phyloP scores from a whole-genome alignment of 2,113 vertebrate species.

The Zapornia atra region DNA sequence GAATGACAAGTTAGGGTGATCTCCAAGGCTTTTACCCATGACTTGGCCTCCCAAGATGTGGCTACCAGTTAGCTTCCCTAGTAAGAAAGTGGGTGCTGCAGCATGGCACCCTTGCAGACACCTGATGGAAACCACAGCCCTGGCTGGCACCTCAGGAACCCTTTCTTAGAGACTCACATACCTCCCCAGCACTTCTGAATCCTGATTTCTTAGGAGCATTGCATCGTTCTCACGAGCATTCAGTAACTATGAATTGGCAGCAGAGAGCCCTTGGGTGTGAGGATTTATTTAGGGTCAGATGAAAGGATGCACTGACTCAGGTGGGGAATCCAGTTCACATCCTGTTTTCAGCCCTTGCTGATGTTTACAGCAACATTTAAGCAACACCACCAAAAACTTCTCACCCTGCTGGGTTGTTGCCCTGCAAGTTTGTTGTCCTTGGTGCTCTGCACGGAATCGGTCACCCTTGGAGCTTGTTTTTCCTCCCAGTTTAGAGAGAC shows the following conservation, averaged over 20 bases:
- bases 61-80: not conserved
- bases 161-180: not conserved
- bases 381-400: not conserved
- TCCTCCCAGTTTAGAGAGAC: not conserved
- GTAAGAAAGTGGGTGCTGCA: not conserved
- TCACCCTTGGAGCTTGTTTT: slow-evolving; percentile 43
- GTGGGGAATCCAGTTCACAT: not conserved
- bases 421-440: slow-evolving; percentile 32
- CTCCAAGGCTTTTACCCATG: not conserved
- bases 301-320: not conserved
- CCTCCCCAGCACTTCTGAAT: not conserved
- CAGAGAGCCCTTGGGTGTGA: not conserved
- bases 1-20: not conserved
- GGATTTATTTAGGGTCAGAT: not conserved
- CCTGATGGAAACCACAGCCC: not conserved
- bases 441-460: not conserved
- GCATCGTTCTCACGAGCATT: not conserved
- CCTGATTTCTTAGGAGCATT: not conserved
- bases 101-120: not conserved
- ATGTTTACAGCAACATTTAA: not conserved
- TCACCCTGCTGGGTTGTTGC: not conserved
- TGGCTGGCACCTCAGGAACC: not conserved
- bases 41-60: not conserved
- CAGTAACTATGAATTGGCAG: not conserved
- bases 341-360: not conserved